Base-by-base conservation (phyloP, 2,797 vertebrate genomes). In the Paedocypris micromegethes region DNA sequence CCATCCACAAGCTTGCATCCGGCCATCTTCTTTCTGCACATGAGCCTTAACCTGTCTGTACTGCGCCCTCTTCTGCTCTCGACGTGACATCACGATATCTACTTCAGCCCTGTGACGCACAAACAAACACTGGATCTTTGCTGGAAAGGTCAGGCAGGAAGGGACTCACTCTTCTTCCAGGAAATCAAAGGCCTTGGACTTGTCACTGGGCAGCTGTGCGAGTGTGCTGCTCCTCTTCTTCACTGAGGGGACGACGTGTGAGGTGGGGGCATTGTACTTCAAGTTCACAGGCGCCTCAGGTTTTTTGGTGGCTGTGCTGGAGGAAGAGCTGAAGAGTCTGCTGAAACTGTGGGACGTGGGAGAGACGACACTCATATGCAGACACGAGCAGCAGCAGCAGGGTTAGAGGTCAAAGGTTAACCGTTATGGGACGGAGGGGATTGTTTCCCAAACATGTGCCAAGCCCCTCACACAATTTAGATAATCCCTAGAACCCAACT, bases 111-210 rank as follows among this genome's bases (percentile, higher is more conserved):
- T 78, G 37, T 51, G 3, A n/a, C 9, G 65, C 38, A 57, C 6
- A 43, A 38, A 44, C 9, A 42, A 44, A 61, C 4, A 53, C 47
- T 42, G 9, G 43, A 43, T 57, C 6, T 46, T 8, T 55, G 3
- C 8, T 46, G 4, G 48, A 51, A 5, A 46, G 50, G 6, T 41
- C n/a, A 3, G 8, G 5, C 3, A 6, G 9, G 38, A 55, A n/a
- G 37, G 44, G 53, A 86, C 96, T 94, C 80, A 99, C 97, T 99
- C 97, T 78, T 99, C 97, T 59, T 94, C 94, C 77, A 98, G 96
- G 85, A 99, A 99, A 84, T 98, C 96, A 56, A 99, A 98, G 54
- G 95, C 95, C 84, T 93, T 98, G 79, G 93, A 96, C 85, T 98
- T 97, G 88, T 99, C 93, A 9, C 92, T 93, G 37, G 97, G 96